phyloP scores from a whole-genome alignment of 1,140 invertebrate genomes.

The Drosophila mayri region DNA sequence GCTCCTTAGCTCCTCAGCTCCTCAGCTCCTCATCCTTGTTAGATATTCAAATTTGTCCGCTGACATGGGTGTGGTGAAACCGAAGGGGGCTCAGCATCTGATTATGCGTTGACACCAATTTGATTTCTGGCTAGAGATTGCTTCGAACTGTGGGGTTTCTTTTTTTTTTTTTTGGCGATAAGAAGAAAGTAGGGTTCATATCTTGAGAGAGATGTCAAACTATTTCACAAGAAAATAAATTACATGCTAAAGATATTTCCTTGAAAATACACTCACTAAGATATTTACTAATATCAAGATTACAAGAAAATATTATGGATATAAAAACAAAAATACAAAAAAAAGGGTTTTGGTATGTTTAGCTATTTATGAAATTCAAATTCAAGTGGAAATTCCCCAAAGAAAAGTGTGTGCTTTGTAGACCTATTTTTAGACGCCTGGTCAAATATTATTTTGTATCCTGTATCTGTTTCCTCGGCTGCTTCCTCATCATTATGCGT shows the following conservation, averaged over 20 bases:
- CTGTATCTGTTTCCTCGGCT: neutral
- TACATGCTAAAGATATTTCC: neutral
- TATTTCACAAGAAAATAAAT: conserved; percentile 5
- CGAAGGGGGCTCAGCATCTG: conserved; percentile 52
- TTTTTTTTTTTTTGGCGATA: neutral
- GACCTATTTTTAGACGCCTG: conserved; percentile 6
- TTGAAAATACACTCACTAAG: neutral
- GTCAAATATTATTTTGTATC: conserved; percentile 39
- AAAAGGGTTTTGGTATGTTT: neutral
- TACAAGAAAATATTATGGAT: neutral
- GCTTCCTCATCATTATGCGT: conserved; percentile 18
- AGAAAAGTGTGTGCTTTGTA: neutral
- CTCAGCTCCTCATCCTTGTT: conserved; percentile 62
- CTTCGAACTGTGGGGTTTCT: neutral
- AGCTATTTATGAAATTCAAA: conserved; percentile 3
- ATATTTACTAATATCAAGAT: neutral
- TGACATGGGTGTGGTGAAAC: conserved; percentile 25
- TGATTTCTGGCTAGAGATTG: conserved; percentile 32
- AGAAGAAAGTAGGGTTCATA: too few relatives aligned
- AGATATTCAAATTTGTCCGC: conserved; percentile 71
- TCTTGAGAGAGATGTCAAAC: neutral
- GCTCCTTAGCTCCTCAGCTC: neutral
- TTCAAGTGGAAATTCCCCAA: neutral
- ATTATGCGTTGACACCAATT: conserved; percentile 67
- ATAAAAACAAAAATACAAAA: neutral